phyloP scores from a whole-genome alignment of 2,888 invertebrate species.

The Lacanobia wlatinum region DNA sequence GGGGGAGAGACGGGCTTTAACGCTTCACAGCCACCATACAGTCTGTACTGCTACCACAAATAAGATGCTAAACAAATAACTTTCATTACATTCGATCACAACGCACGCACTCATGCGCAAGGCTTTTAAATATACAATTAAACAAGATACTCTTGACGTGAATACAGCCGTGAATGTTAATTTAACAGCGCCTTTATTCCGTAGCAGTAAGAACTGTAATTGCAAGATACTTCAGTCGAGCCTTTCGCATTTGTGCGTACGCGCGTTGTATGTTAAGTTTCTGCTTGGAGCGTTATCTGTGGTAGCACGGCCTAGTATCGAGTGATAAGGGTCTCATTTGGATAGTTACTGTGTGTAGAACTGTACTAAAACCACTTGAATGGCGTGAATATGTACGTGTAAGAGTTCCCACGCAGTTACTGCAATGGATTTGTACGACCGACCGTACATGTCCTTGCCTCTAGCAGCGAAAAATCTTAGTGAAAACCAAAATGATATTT shows the following conservation, averaged over 20 bases:
- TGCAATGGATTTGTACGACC: not conserved
- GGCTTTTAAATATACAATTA: too few species aligned
- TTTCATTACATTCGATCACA: not conserved
- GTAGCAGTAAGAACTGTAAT: not conserved
- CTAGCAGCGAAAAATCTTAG: not conserved
- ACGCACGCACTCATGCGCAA: not conserved
- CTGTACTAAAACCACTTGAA: not conserved
- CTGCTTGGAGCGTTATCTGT: slow-evolving; percentile 8
- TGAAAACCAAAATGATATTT: not conserved
- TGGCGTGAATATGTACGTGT: not conserved
- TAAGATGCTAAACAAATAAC: not conserved
- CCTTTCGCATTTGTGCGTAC: not conserved
- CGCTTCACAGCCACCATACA: too few species aligned
- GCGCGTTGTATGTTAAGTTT: not conserved
- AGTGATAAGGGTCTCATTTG: not conserved
- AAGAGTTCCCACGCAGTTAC: not conserved
- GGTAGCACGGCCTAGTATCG: too few species aligned
- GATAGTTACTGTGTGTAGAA: not conserved
- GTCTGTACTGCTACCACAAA: not conserved
- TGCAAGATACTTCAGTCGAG: not conserved
- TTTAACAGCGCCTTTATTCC: not conserved
- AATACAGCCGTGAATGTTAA: not conserved
- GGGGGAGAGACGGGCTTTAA: too few species aligned
- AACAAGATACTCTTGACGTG: too few species aligned
- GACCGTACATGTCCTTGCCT: too few species aligned